Evolutionary conservation across 2,888 invertebrate genomes (phyloP), one percentile per base, ranked within the genome.

Genomic region (Scelioninae gen. 1): DNA sequence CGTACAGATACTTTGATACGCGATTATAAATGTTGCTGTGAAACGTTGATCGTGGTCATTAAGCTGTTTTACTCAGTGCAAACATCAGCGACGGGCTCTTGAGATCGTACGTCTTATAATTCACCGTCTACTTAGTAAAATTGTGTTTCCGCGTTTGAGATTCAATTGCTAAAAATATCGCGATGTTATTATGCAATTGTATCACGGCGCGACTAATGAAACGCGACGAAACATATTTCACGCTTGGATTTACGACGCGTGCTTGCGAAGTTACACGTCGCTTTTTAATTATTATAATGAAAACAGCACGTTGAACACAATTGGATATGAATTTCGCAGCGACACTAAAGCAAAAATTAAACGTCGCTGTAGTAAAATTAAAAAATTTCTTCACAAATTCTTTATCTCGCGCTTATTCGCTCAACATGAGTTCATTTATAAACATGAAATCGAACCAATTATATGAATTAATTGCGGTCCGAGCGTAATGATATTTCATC

Each of bases 151-250:
- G 56, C 31, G 45, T 80, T 74, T 68, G 68, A 60, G 40, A 80
- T 79, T 58, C 79, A 79, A 79, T 72, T 80, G 66, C 74, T 80
- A 66, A 80, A 80, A 80, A 71, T 80, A 80, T 80, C 60, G 51
- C 40, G 9, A 47, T 60, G 66, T 49, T 53, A 49, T 74, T 80
- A 55, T 62, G 40, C 62, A 72, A 72, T 80, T 80, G 62, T 80
- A 74, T 68, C 74, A 53, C 74, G 74, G 10, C 34, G 38, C 13
- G 43, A 16, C 79, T 80, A 80, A 74, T 80, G 66, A 80, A 80
- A 74, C 49, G 49, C 68, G 60, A 80, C 58, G 79, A 58, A 66
- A 68, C 79, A 49, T 74, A 72, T 78, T 79, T 63, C 65, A 45
- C 43, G 43, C 23, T 40, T 38, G n/a, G 53, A 56, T 58, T 79